Conservation (phyloP, 2,113 vertebrate genomes). For the Boulengeromyrus knoepffleri region DNA sequence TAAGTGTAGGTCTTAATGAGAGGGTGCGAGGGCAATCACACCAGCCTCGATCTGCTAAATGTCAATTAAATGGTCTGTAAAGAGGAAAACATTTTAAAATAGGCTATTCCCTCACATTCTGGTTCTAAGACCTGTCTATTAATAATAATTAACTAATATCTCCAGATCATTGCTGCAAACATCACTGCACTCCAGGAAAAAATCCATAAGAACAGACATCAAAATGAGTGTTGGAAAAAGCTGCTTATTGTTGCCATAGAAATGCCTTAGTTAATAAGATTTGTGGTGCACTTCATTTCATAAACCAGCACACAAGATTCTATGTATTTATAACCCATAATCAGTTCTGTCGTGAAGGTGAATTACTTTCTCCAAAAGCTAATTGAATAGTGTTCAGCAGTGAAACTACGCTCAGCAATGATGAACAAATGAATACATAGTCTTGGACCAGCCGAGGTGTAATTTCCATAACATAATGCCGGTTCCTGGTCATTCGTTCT, state of each 20-base stretch:
- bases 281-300: neutral
- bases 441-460: too few species aligned
- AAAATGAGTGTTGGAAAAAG: neutral
- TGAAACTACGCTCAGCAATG: neutral
- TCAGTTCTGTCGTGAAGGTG: neutral
- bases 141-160: neutral
- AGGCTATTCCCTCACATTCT: neutral
- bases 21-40: neutral
- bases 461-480: constrained; percentile 57
- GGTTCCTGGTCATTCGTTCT: constrained; percentile 78
- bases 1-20: neutral
- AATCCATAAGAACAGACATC: neutral
- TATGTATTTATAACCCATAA: neutral
- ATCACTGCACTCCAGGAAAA: neutral
- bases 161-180: neutral
- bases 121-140: neutral
- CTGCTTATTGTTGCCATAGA: too few species aligned
- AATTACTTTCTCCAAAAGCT: neutral
- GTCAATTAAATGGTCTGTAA: neutral
- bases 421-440: neutral
- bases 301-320: neutral
- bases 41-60: neutral
- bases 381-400: neutral
- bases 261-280: neutral
- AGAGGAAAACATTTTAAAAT: neutral